Percentiles rank a stretch among this genome's conserved stretches.
Evolutionary conservation across 2,797 vertebrate species (phyloP).

Genomic region (Eidolon dupreanum): DNA sequence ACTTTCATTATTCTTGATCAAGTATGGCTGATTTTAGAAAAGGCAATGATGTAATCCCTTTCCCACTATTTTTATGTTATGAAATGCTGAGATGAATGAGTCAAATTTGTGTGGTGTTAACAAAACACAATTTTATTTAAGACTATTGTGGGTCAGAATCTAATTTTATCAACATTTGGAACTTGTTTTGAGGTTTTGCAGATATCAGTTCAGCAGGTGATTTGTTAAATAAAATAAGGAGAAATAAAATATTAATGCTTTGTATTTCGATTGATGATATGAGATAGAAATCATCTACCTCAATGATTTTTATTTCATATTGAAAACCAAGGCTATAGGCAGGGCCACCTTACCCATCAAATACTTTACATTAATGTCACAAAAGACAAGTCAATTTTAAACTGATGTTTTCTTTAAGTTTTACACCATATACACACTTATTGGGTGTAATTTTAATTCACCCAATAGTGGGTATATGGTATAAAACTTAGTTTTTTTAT

Average conservation of each 20-base stretch:
- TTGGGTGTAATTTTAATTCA: too few species aligned
- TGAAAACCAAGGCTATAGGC: not conserved
- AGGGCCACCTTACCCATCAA: not conserved
- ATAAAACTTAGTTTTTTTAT: not conserved
- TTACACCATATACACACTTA: not conserved
- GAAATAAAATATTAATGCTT: not conserved
- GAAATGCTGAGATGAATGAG: not conserved
- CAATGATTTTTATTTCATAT: not conserved
- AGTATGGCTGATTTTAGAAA: not conserved
- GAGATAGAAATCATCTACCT: not conserved
- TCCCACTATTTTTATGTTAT: not conserved
- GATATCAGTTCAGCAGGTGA: not conserved
- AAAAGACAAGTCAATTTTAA: not conserved
- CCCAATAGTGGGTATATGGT: too few species aligned
- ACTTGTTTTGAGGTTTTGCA: not conserved
- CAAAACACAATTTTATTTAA: not conserved
- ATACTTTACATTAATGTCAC: not conserved
- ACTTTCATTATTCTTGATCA: slow-evolving; percentile 6
- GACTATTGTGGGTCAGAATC: not conserved
- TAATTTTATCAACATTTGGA: not conserved
- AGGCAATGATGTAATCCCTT: not conserved
- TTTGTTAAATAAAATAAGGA: not conserved
- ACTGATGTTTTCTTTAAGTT: not conserved
- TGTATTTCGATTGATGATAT: not conserved
- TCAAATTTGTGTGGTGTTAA: not conserved